Evolutionary conservation across 2,888 invertebrate species (phyloP), one percentile per base, ranked within the genome.

Genomic region (Stenurella melanura): DNA sequence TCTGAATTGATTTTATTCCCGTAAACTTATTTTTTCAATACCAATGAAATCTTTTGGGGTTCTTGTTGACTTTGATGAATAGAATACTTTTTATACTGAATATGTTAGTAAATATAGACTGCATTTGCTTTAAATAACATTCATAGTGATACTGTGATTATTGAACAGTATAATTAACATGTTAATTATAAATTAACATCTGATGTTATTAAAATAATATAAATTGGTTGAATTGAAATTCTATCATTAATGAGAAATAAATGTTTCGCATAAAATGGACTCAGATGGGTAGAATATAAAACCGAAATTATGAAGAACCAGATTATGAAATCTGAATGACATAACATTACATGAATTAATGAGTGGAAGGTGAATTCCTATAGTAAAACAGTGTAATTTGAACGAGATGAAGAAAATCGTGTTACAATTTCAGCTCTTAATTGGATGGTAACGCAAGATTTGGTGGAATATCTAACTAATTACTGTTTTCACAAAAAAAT

Each of bases 31-130:
- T 54, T 63, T 19, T 19, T 9, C 54, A 18, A 66, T 21, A 30
- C 42, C 26, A 66, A 17, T 21, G 50, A 66, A 34, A n/a, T 19
- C 50, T 21, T 66, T 21, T 50, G 17, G 19, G 12, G 9, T 21
- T 50, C 19, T 66, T 66, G 66, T 50, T 66, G 66, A 66, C 66
- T 21, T 66, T 34, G 66, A 66, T 21, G 50, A 54, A 66, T 66
- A 19, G 38, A 30, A n/a, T 18, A 50, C 66, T 50, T 54, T 66
- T 66, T 66, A 66, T 50, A 15, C 21, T 19, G 21, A 54, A 50
- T 66, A 66, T 66, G n/a, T 19, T n/a, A 18, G 38, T 18, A 17
- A 64, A 19, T 34, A 7, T n/a, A n/a, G n/a, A n/a, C n/a, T n/a
- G n/a, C n/a, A n/a, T n/a, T n/a, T n/a, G n/a, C n/a, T n/a, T n/a